These are phyloP conservation scores for Periplaneta americana DNA, from an alignment of 1,140 invertebrate species.

Conservation along the genomic window DNA sequence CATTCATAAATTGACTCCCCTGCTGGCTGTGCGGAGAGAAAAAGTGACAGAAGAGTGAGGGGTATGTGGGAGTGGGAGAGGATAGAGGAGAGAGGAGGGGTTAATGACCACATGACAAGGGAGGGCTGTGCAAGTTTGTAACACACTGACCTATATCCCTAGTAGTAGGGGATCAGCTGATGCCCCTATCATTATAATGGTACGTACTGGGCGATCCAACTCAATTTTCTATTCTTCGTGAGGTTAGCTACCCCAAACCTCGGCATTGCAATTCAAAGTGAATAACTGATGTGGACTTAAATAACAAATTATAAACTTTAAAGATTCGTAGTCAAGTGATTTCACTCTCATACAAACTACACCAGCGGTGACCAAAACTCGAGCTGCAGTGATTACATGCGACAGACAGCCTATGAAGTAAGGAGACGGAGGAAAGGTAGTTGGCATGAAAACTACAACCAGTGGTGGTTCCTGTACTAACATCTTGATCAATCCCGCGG, in stretches of 20 bases:
- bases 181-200: neutral
- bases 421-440: no score
- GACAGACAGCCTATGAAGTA: no score
- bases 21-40: neutral
- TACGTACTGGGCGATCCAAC: neutral
- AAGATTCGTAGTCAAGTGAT: no score
- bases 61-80: neutral
- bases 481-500: no score
- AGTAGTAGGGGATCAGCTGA: neutral
- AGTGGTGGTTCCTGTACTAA: no score
- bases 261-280: neutral
- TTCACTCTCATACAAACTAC: no score
- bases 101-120: constrained; percentile 7
- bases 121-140: neutral
- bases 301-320: no score
- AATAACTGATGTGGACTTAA: no score
- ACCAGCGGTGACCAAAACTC: no score
- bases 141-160: neutral
- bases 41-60: neutral
- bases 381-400: no score
- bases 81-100: neutral
- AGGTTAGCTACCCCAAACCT: neutral
- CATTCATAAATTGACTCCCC: constrained; percentile 10
- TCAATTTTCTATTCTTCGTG: neutral
- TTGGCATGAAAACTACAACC: no score